Conservation (phyloP, 1,140 invertebrate species). For the Drosophila nigromelanica region DNA sequence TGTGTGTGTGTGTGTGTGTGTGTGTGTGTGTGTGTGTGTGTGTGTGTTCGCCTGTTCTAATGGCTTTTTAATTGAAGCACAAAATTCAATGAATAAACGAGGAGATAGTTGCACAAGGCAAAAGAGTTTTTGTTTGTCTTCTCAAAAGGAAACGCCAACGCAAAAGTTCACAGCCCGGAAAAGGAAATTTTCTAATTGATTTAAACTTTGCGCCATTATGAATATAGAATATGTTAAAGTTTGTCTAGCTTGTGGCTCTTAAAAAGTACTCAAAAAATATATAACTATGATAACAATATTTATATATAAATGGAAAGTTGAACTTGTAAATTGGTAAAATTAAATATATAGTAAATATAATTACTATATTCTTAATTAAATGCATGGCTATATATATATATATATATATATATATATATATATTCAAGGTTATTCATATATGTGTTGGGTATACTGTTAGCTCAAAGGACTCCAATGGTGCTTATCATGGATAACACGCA, state of each 20-base stretch:
- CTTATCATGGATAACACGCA: conserved; percentile 1
- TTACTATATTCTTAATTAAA: no score
- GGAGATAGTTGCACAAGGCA: conserved; percentile 50
- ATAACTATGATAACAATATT: neutral
- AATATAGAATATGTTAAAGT: conserved; percentile 44
- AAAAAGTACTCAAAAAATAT: conserved; percentile 1
- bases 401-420: no score
- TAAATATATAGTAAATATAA: no score
- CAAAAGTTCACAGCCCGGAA: conserved; percentile 48
- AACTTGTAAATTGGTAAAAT: no score
- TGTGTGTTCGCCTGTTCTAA: conserved; percentile 44
- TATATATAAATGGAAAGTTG: neutral
- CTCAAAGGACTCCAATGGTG: neutral
- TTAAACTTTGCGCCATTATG: conserved; percentile 53
- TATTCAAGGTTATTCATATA: no score
- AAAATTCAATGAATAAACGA: conserved; percentile 78
- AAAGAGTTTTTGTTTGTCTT: conserved; percentile 32
- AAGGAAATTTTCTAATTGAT: conserved; percentile 69
- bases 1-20: neutral
- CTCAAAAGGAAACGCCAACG: conserved; percentile 21
- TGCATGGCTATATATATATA: no score
- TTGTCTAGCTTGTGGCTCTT: conserved; percentile 19
- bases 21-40: neutral
- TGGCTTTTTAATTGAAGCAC: conserved; percentile 76
- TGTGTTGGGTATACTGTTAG: neutral